Evolutionary conservation across 1,140 invertebrate species (phyloP).

Genomic region (Whitmania pigra): DNA sequence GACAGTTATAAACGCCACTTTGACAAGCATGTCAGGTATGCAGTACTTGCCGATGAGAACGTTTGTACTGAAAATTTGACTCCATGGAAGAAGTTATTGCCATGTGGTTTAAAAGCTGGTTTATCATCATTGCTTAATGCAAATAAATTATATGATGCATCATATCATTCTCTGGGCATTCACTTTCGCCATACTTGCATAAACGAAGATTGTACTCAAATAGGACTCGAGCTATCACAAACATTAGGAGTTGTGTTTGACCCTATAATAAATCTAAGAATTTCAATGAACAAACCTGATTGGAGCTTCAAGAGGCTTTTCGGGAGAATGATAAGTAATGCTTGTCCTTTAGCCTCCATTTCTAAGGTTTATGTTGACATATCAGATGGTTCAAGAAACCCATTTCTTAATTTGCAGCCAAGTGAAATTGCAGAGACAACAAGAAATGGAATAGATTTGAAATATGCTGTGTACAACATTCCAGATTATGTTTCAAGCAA

Average conservation of each 20-base stretch:
- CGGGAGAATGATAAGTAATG: slow-evolving; percentile 61
- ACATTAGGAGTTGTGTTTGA: slow-evolving; percentile 76
- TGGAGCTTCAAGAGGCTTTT: slow-evolving; percentile 78
- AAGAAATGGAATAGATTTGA: slow-evolving; percentile 49
- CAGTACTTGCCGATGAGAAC: slow-evolving; percentile 78
- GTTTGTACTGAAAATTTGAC: slow-evolving; percentile 97
- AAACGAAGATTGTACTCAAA: slow-evolving; percentile 50
- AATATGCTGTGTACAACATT: slow-evolving; percentile 34
- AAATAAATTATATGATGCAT: slow-evolving; percentile 75
- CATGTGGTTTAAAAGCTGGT: slow-evolving; percentile 61
- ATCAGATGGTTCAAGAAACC: slow-evolving; percentile 44
- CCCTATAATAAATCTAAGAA: slow-evolving; percentile 35
- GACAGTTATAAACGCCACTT: slow-evolving; percentile 5
- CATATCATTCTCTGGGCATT: slow-evolving; percentile 79
- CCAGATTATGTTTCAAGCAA: slow-evolving; percentile 26
- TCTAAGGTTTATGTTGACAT: slow-evolving; percentile 72
- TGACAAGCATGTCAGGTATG: slow-evolving; percentile 54
- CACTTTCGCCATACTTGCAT: slow-evolving; percentile 68
- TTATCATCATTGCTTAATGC: slow-evolving; percentile 77
- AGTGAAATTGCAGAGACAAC: slow-evolving; percentile 46
- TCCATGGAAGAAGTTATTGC: slow-evolving; percentile 89
- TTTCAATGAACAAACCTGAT: slow-evolving; percentile 39
- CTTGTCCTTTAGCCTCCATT: slow-evolving; percentile 61
- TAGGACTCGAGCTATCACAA: slow-evolving; percentile 63
- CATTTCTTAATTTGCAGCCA: neutral